phyloP scores from a whole-genome alignment of 2,888 invertebrate genomes.

The Pycnomerus fuliginosus region DNA sequence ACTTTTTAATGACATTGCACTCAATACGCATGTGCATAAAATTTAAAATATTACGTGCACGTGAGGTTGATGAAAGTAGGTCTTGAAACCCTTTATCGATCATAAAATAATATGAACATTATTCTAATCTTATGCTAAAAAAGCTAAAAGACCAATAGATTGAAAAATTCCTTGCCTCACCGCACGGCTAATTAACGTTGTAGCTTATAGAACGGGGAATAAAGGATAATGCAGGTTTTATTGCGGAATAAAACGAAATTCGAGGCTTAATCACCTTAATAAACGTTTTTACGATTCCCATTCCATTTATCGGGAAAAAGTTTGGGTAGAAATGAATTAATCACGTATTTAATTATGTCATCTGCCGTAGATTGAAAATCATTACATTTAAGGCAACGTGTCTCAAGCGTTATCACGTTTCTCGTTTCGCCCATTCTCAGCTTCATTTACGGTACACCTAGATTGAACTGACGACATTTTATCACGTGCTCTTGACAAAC shows the following conservation, averaged over 20 bases:
- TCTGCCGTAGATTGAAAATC: conserved; percentile 20
- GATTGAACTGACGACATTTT: conserved; percentile 22
- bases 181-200: conserved; percentile 3
- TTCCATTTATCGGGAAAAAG: not conserved
- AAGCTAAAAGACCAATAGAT: conserved; percentile 5
- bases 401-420: conserved; percentile 21
- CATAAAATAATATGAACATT: conserved; percentile 13
- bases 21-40: no score
- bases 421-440: conserved; percentile 17
- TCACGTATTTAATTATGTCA: conserved; percentile 24
- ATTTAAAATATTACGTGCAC: no score
- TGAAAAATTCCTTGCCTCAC: conserved; percentile 5
- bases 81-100: no score
- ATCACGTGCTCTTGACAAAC: conserved; percentile 26
- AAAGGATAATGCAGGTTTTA: conserved; percentile 4
- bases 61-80: no score
- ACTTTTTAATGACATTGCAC: no score
- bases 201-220: no score
- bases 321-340: conserved; percentile 11
- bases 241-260: no score
- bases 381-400: conserved; percentile 17
- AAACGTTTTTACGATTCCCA: no score
- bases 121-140: conserved; percentile 14
- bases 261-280: no score
- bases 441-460: conserved; percentile 9